phyloP scores from a whole-genome alignment of 2,888 invertebrate genomes.

The Dastarcus helophoroides region DNA sequence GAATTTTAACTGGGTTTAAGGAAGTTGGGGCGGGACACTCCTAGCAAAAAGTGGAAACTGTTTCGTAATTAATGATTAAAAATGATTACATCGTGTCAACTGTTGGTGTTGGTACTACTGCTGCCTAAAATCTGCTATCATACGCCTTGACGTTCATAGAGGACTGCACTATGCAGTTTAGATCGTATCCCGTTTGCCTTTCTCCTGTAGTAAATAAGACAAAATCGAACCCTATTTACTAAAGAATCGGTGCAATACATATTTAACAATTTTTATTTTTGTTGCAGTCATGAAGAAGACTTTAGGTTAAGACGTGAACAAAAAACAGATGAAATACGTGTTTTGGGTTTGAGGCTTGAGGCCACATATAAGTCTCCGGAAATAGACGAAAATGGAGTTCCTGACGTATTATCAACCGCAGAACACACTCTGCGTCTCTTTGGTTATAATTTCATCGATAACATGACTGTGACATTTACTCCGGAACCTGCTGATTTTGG shows the following conservation, averaged over 20 bases:
- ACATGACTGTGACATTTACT: conserved; percentile 63
- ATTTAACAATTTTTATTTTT: not conserved
- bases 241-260: not conserved
- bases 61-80: no score
- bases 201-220: no score
- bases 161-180: no score
- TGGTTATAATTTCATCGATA: conserved; percentile 54
- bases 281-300: not conserved
- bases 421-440: conserved; percentile 58
- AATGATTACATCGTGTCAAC: no score
- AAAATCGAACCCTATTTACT: conserved; percentile 1
- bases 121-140: no score
- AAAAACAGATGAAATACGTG: conserved; percentile 12
- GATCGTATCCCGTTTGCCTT: no score
- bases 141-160: no score
- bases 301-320: conserved; percentile 5
- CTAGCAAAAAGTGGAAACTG: no score
- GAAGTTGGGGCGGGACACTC: no score
- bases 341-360: conserved; percentile 49
- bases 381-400: conserved; percentile 48
- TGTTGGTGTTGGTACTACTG: no score
- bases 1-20: no score
- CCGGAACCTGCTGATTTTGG: conserved; percentile 42
- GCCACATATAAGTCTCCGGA: conserved; percentile 45
- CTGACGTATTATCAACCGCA: conserved; percentile 51